A percentile compares a stretch with the other conserved stretches of the same genome.
Evolutionary conservation across 2,113 vertebrate genomes (phyloP).

Genomic region (Acrocephalus kingi): DNA sequence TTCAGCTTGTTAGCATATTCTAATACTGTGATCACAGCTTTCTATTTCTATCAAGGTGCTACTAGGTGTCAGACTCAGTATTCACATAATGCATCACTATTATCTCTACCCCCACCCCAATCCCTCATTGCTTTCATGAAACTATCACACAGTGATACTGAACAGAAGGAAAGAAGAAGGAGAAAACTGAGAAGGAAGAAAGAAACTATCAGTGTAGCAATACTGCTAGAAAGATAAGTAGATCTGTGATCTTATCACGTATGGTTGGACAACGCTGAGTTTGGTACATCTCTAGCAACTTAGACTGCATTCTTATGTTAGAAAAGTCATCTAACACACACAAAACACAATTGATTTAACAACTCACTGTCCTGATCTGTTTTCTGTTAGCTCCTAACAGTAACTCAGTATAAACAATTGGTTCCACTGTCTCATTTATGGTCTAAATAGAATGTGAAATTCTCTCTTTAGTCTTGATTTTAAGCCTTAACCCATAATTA

Average conservation of each 20-base stretch:
- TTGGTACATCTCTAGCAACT: background rate
- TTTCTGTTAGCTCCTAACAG: background rate
- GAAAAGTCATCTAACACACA: background rate
- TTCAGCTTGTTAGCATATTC: conserved; percentile 76
- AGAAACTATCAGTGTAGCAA: background rate
- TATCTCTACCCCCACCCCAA: background rate
- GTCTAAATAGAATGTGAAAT: background rate
- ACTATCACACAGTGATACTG: conserved; percentile 36
- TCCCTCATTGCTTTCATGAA: conserved; percentile 7
- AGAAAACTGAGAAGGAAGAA: conserved; percentile 21
- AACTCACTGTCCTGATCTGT: background rate
- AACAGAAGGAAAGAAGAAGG: background rate
- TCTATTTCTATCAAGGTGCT: conserved; percentile 77
- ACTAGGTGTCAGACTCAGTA: conserved; percentile 75
- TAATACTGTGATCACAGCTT: conserved; percentile 77
- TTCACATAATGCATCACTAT: conserved; percentile 60
- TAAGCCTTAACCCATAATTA: background rate
- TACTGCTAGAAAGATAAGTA: background rate
- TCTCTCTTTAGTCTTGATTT: background rate
- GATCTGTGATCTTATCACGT: background rate
- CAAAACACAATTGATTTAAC: background rate
- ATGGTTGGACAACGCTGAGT: background rate
- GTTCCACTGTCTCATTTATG: background rate
- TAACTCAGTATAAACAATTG: background rate
- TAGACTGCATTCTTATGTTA: background rate